Evolutionary conservation across 2,888 invertebrate species (phyloP).

Genomic region (Dynastes grantii): DNA sequence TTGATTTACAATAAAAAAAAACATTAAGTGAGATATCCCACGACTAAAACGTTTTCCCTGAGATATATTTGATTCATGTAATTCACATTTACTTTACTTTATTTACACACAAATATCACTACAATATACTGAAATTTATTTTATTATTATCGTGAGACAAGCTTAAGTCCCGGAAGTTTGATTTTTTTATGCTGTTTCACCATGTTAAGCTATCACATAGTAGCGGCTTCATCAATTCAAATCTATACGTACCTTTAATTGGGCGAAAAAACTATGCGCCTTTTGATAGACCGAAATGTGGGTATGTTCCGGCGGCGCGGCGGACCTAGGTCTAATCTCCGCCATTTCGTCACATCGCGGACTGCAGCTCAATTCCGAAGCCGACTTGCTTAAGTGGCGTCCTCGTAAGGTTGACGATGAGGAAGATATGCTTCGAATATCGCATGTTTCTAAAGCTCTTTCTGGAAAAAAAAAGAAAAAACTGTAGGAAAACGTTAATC

Average conservation of each 20-base stretch:
- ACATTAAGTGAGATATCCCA: no score
- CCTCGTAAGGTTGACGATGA: conserved; percentile 66
- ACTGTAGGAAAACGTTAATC: neutral
- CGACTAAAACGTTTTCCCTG: no score
- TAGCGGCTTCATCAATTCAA: no score
- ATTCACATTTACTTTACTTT: no score
- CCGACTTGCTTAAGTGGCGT: conserved; percentile 86
- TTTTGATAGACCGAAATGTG: conserved; percentile 84
- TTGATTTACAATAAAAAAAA: no score
- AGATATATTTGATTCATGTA: no score
- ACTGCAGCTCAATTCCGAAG: conserved; percentile 80
- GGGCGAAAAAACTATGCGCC: conserved; percentile 88
- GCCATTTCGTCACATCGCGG: conserved; percentile 73
- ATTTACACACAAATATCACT: no score
- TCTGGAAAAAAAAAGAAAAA: conserved; percentile 62
- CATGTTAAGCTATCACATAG: no score
- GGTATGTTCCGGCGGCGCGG: conserved; percentile 72
- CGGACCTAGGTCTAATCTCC: conserved; percentile 71
- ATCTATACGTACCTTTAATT: conserved; percentile 76
- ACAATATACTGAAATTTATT: no score
- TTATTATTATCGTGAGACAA: no score
- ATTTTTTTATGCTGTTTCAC: no score
- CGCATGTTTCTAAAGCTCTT: conserved; percentile 67
- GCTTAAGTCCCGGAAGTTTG: no score
- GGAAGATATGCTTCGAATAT: conserved; percentile 63